Evolutionary conservation across 1,140 invertebrate genomes (phyloP).

Genomic region (Vanessa atalanta): DNA sequence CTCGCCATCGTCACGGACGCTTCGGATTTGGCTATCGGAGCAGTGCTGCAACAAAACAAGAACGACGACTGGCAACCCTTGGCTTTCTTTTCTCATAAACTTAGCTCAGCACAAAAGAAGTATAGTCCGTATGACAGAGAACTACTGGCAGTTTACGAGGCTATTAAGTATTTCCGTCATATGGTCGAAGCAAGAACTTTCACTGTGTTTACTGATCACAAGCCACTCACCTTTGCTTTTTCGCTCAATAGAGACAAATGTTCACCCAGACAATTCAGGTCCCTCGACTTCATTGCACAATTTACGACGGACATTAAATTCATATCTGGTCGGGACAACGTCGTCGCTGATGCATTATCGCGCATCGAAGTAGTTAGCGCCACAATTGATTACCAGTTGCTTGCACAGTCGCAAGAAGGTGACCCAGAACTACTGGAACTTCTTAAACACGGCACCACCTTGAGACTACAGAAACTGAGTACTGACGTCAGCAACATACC

Average conservation of each 20-base stretch:
- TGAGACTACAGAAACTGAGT: constrained; percentile 27
- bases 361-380: constrained; percentile 33
- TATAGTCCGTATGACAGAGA: constrained; percentile 25
- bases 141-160: constrained; percentile 25
- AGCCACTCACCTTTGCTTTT: constrained; percentile 23
- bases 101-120: constrained; percentile 14
- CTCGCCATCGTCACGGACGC: constrained; percentile 23
- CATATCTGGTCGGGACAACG: constrained; percentile 26
- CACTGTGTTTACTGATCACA: constrained; percentile 22
- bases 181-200: constrained; percentile 24
- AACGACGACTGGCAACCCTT: constrained; percentile 15
- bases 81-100: constrained; percentile 20
- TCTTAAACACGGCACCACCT: constrained; percentile 21
- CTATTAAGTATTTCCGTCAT: constrained; percentile 20
- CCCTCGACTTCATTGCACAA: constrained; percentile 24
- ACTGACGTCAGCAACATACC: constrained; percentile 13
- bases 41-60: constrained; percentile 20
- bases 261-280: constrained; percentile 22
- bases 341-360: constrained; percentile 37
- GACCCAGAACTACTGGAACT: constrained; percentile 32
- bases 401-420: constrained; percentile 22
- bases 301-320: constrained; percentile 33
- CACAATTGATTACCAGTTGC: constrained; percentile 6
- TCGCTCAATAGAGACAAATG: constrained; percentile 10
- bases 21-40: constrained; percentile 16